Evolutionary conservation across 2,113 vertebrate genomes (phyloP).

Genomic region (Ophthalmolycus amberensis): DNA sequence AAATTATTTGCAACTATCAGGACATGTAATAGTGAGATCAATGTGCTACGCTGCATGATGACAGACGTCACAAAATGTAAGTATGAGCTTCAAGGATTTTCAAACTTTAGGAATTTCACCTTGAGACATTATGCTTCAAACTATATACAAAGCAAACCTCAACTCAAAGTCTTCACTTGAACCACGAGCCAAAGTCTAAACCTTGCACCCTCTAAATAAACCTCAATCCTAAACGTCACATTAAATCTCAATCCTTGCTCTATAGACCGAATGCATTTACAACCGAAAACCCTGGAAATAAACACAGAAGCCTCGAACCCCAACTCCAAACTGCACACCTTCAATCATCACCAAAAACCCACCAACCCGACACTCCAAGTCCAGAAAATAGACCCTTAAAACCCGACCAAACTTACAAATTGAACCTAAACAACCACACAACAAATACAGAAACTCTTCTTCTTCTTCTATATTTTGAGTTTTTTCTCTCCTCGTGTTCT

Average conservation of each 20-base stretch:
- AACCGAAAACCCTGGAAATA: not conserved
- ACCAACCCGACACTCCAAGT: not conserved
- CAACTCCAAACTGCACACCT: not conserved
- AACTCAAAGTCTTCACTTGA: not conserved
- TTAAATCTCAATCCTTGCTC: conserved; percentile 17
- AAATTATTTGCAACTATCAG: not conserved
- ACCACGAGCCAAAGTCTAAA: not conserved
- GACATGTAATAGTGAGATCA: not conserved
- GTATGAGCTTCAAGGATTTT: not conserved
- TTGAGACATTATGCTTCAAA: not conserved
- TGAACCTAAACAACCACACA: not conserved
- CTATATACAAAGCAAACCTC: not conserved
- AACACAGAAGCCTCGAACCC: conserved; percentile 15
- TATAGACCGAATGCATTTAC: not conserved
- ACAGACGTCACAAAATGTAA: not conserved
- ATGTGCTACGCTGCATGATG: not conserved
- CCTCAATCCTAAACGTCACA: conserved; percentile 3
- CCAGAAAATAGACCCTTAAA: not conserved
- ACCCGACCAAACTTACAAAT: not conserved
- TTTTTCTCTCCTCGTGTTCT: not conserved
- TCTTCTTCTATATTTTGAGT: not conserved
- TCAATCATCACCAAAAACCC: not conserved
- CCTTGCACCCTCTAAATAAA: conserved; percentile 2
- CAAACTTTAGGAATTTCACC: not conserved
- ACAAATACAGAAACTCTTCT: not conserved